Conservation (phyloP, 2,113 vertebrate genomes). For the Salvelinus sp. region DNA sequence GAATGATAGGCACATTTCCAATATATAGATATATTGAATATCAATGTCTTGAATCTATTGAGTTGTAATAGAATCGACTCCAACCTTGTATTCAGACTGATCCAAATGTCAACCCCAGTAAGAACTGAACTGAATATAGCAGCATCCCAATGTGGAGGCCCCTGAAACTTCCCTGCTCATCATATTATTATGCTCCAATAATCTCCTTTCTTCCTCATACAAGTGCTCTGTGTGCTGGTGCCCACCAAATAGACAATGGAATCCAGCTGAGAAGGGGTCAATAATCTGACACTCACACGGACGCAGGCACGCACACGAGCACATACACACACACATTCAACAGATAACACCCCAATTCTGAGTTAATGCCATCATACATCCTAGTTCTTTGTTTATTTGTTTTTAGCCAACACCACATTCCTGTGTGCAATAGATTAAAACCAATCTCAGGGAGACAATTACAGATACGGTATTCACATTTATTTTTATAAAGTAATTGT, state of each 20-base stretch:
- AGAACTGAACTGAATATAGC: not conserved
- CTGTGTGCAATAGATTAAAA: too few relatives aligned
- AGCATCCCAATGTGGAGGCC: constrained; percentile 19
- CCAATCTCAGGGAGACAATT: too few relatives aligned
- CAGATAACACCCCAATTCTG: too few relatives aligned
- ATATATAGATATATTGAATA: not conserved
- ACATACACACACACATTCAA: not conserved
- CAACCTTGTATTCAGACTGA: not conserved
- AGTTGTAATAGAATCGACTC: not conserved
- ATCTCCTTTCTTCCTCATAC: constrained; percentile 50
- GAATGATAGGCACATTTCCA: not conserved
- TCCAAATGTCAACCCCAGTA: not conserved
- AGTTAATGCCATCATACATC: too few relatives aligned
- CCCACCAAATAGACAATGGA: constrained; percentile 30
- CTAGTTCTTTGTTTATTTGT: too few relatives aligned
- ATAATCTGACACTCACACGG: not conserved
- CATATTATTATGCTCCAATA: constrained; percentile 68
- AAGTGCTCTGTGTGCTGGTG: constrained; percentile 39
- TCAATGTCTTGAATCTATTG: too few relatives aligned
- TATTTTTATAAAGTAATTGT: too few relatives aligned
- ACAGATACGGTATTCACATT: too few relatives aligned
- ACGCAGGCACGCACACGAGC: too few relatives aligned
- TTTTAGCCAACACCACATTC: too few relatives aligned
- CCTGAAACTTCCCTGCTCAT: constrained; percentile 39
- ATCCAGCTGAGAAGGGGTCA: constrained; percentile 9